A percentile compares a stretch with the other conserved stretches of the same genome.
These are phyloP conservation scores for Cartodere bifasciata DNA, from an alignment of 2,888 invertebrate species.

Conservation along the genomic window DNA sequence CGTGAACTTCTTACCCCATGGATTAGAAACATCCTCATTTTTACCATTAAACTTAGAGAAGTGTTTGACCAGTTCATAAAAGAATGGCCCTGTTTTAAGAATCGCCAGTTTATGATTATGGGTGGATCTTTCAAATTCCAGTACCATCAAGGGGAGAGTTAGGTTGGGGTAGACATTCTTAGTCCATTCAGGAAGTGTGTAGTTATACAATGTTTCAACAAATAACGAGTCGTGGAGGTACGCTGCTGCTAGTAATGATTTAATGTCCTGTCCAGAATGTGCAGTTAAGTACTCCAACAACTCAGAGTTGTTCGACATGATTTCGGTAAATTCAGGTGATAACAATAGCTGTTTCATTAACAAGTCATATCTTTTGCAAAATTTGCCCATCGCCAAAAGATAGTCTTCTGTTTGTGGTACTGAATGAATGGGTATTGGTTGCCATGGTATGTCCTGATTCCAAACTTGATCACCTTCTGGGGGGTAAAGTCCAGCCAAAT, in stretches of 20 bases:
- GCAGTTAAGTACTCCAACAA: conserved; percentile 49
- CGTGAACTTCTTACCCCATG: conserved; percentile 43
- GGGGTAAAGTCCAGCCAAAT: conserved; percentile 67
- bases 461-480: conserved; percentile 45
- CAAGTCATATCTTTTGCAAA: conserved; percentile 53
- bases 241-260: conserved; percentile 33
- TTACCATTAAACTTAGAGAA: conserved; percentile 31
- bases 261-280: conserved; percentile 43
- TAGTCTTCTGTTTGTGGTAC: conserved; percentile 48
- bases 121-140: conserved; percentile 44
- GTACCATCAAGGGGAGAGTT: conserved; percentile 45
- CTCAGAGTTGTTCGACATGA: too few relatives aligned
- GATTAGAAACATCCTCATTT: not conserved
- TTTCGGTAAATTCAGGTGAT: too few relatives aligned
- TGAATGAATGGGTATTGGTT: conserved; percentile 69
- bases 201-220: conserved; percentile 55
- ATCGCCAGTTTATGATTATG: conserved; percentile 45
- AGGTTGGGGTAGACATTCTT: conserved; percentile 44
- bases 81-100: conserved; percentile 49
- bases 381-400: conserved; percentile 45
- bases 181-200: conserved; percentile 30
- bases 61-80: conserved; percentile 53
- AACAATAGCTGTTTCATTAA: too few relatives aligned
- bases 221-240: conserved; percentile 48
- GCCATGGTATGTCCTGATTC: conserved; percentile 51